Evolutionary conservation across 2,113 vertebrate species (phyloP).

Genomic region (Hystrix brachyura): DNA sequence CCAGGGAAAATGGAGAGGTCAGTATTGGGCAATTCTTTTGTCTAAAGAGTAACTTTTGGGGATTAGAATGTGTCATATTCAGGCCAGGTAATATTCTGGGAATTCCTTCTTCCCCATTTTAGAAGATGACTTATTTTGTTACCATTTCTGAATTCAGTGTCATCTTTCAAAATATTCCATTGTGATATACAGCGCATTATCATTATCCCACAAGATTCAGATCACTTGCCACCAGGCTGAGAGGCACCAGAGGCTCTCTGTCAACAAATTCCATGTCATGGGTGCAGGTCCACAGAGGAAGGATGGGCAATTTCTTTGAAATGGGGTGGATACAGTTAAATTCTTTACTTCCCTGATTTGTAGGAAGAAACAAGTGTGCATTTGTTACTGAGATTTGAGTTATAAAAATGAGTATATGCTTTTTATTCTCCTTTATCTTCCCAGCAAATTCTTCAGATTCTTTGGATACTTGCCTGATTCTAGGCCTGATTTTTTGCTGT

Average conservation of each 20-base stretch:
- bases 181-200: background rate
- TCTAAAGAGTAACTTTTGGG: background rate
- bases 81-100: background rate
- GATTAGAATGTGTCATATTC: background rate
- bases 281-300: fast-evolving
- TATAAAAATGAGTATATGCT: background rate
- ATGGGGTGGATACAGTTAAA: background rate
- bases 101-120: background rate
- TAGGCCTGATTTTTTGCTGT: background rate
- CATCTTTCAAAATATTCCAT: background rate
- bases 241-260: too few species aligned
- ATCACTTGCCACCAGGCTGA: fast-evolving
- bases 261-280: fast-evolving
- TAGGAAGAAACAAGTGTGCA: background rate
- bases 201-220: background rate
- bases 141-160: background rate
- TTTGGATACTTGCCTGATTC: background rate
- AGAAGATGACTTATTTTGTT: background rate
- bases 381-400: background rate
- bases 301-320: fast-evolving
- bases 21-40: fast-evolving
- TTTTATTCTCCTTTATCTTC: background rate
- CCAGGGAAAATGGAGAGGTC: fast-evolving
- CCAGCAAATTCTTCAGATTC: background rate
- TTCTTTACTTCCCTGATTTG: background rate